Evolutionary conservation across 2,797 vertebrate species (phyloP).

Genomic region (Hipposideros larvatus): DNA sequence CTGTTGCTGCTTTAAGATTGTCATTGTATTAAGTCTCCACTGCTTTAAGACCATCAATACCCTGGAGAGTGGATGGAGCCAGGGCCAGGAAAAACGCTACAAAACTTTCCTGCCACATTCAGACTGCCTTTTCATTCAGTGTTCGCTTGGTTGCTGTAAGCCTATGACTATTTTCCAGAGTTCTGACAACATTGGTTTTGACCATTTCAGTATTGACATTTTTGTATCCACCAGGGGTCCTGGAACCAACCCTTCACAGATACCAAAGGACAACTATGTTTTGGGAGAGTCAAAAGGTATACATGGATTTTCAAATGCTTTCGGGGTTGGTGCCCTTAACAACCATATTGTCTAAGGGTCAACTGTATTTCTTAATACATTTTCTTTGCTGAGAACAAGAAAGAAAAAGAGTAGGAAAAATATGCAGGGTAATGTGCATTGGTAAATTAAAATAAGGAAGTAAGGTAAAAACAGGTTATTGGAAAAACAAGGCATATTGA

Average conservation of each 20-base stretch:
- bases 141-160: neutral
- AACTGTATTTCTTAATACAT: neutral
- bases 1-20: neutral
- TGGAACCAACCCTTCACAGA: neutral
- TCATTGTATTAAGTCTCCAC: neutral
- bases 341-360: no score
- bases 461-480: neutral
- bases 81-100: neutral
- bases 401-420: neutral
- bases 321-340: no score
- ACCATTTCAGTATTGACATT: neutral
- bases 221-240: neutral
- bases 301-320: no score
- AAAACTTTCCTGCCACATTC: neutral
- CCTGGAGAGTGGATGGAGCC: neutral
- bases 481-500: neutral
- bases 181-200: neutral
- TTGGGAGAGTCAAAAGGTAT: no score
- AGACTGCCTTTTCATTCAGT: neutral
- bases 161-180: neutral
- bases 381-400: neutral
- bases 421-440: neutral
- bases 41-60: neutral
- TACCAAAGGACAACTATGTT: neutral
- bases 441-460: conserved; percentile 36